These are phyloP conservation scores for Tetraodon nigroviridis DNA, from an alignment of 2,113 vertebrate species.

Conservation along the genomic window DNA sequence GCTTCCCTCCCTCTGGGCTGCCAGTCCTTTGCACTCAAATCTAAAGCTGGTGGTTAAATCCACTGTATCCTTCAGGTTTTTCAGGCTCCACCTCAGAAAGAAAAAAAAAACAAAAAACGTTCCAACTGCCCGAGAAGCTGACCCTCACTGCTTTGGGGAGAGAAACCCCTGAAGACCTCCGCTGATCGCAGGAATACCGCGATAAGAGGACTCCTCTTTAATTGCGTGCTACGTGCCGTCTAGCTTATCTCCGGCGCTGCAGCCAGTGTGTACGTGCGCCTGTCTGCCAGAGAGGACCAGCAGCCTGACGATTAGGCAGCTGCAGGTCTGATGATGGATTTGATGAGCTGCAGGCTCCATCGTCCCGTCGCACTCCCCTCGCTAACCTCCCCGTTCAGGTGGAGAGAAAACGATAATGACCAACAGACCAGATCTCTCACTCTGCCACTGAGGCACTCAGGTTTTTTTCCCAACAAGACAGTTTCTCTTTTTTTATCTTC, in stretches of 20 bases:
- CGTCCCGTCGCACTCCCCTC: slow-evolving; percentile 32
- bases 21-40: slow-evolving; percentile 3
- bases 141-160: slow-evolving; percentile 47
- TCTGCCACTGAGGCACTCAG: slow-evolving; percentile 47
- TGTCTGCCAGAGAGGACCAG: slow-evolving; percentile 44
- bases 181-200: slow-evolving; percentile 58
- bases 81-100: slow-evolving; percentile 32
- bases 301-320: slow-evolving; percentile 60
- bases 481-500: slow-evolving; percentile 44
- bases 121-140: slow-evolving; percentile 45
- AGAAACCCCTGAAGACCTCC: slow-evolving; percentile 63
- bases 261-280: slow-evolving; percentile 62
- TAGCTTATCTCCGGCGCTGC: slow-evolving; percentile 72
- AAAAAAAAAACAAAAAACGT: slow-evolving; percentile 31
- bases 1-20: slow-evolving; percentile 16
- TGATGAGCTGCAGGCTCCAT: slow-evolving; percentile 61
- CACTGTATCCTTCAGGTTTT: background rate
- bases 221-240: slow-evolving; percentile 63
- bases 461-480: slow-evolving; percentile 51
- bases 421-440: slow-evolving; percentile 56
- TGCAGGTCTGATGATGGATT: slow-evolving; percentile 64
- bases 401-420: slow-evolving; percentile 55
- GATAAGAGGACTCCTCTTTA: slow-evolving; percentile 66
- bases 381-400: slow-evolving; percentile 57
- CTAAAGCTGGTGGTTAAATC: slow-evolving; percentile 19